Evolutionary conservation across 2,888 invertebrate genomes (phyloP), one percentile per base, ranked within the genome.

Genomic region (Nephrotoma appendiculata): DNA sequence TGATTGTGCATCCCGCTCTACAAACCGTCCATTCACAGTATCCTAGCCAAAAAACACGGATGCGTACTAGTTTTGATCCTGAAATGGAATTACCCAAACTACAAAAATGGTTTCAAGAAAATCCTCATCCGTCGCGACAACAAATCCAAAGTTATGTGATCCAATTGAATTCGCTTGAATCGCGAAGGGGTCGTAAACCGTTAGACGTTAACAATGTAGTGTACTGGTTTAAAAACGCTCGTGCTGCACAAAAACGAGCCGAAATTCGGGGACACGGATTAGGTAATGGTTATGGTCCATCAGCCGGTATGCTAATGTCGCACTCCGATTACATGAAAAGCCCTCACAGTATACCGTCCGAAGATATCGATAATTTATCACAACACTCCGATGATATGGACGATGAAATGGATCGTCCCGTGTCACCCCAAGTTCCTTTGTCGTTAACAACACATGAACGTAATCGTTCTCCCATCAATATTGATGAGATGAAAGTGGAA

Each of bases 141-240:
- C 98, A 98, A 92, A 98, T 99, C 90, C 97, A 98, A 89, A 96
- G 97, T 88, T 99, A 98, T 92, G 97, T 99, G 87, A 95, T 96
- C 89, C 98, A 98, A 90, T 92, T 99, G 88, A 99, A 99, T 91
- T 95, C 95, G 87, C 92, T 98, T 88, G 98, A 98, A 90, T 98
- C 98, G 86, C 94, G 99, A 83, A 94, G 97, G 86, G 98, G 98
- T 0, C 93, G 98, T 86, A 98, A 98, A 90, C 98, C 98, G 0
- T 92, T 99, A 86, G 98, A 99, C 91, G 96, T 98, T 5, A 98
- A 98, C 90, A 98, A 98, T 90, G 98, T 98, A 15, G 98, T 98
- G 15, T 98, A 98, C 90, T 98, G 98, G 98, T 99, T 99, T 92
- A 98, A 99, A 91, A 99, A 99, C 90, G 98, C 99, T 0, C 94